Base-by-base conservation (phyloP, 2,888 invertebrate genomes). In the Sesia apiformis region DNA sequence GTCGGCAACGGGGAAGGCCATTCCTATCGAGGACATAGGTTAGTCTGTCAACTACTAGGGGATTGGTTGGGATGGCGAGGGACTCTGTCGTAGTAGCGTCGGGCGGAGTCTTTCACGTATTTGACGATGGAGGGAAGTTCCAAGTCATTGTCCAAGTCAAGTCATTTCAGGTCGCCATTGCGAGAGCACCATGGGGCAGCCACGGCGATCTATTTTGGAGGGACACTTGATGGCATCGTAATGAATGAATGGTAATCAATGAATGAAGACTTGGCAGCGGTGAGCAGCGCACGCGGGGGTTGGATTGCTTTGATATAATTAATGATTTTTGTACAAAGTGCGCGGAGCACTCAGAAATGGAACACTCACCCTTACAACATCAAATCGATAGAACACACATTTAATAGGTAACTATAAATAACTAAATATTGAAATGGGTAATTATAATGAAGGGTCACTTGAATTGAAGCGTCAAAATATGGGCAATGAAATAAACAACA, bases 301-400 rank as follows among this genome's bases (percentile, higher is more conserved):
- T 23, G 69, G 71, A 68, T 66, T 68, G 65, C 64, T 54, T 72
- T 76, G 74, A 77, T 42, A 46, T 84, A 84, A 84, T 85, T 84
- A 84, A 85, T 86, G 82, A 82, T 83, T 83, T 83, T 84, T 79
- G 81, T 76, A 72, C 74, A 72, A 75, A 72, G 67, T 69, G 67
- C 63, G 68, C 67, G 64, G 63, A 62, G 66, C 63, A 60, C 63
- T 63, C 63, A 64, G 62, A 74, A 77, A 65, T 70, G 69, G 73
- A 72, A 63, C 68, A 66, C 53, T 51, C 46, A 46, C 4, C 40
- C 6, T 39, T 52, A 61, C 60, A 60, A 58, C 57, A 57, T 53
- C 55, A 57, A 63, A 63, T 69, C 69, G 67, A 68, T 68, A 63
- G 4, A 40, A 23, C 54, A 23, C 50, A 50, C 7, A 4, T 50